phyloP scores from a whole-genome alignment of 2,888 invertebrate species.

The Drosophila quinaria region DNA sequence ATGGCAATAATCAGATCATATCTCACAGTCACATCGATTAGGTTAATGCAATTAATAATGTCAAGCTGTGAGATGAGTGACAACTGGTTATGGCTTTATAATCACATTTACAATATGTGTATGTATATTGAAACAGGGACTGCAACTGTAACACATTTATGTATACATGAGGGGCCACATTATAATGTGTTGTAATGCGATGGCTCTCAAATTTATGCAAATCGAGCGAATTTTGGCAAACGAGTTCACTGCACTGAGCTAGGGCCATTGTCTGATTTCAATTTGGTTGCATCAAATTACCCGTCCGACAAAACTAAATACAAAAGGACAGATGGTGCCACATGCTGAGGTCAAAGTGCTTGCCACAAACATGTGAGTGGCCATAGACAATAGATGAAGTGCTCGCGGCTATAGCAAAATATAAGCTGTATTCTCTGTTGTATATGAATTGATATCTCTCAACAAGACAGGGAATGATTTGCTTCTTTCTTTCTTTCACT shows the following conservation, averaged over 20 bases:
- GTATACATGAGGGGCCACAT: constrained; percentile 5
- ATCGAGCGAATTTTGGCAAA: constrained; percentile 28
- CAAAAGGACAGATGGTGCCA: constrained; percentile 29
- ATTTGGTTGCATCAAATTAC: constrained; percentile 65
- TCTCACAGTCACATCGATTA: constrained; percentile 33
- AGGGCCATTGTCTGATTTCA: constrained; percentile 61
- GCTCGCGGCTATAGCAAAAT: constrained; percentile 33
- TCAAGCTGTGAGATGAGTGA: constrained; percentile 5
- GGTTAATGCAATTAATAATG: constrained; percentile 41
- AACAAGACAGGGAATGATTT: background rate
- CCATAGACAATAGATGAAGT: constrained; percentile 44
- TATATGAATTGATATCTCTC: constrained; percentile 35
- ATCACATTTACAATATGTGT: constrained; percentile 23
- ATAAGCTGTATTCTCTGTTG: constrained; percentile 21
- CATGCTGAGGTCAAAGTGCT: constrained; percentile 49
- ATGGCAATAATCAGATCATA: constrained; percentile 15
- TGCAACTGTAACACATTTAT: background rate
- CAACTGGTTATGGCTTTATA: constrained; percentile 32
- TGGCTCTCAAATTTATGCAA: constrained; percentile 63
- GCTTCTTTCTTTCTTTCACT: constrained; percentile 1
- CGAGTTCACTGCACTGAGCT: constrained; percentile 69
- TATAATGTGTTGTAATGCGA: constrained; percentile 46
- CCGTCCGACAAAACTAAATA: constrained; percentile 27
- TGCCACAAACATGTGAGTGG: constrained; percentile 36
- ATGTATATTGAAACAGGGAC: constrained; percentile 11